Conservation (phyloP, 2,113 vertebrate species). For the Crotophaga sulcirostris region DNA sequence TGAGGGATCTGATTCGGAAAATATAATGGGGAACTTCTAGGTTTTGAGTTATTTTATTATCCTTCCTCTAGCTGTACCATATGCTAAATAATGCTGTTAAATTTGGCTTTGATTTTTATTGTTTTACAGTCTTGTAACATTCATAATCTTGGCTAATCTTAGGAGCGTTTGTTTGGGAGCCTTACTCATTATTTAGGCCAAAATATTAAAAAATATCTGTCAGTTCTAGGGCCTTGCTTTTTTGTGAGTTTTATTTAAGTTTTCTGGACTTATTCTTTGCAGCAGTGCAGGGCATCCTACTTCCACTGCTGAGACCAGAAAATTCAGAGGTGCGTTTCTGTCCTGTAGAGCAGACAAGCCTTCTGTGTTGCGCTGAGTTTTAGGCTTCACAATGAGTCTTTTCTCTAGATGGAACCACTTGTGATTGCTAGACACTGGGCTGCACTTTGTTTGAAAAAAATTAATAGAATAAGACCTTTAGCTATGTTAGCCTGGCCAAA, state of each 20-base stretch:
- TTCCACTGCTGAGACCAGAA: neutral
- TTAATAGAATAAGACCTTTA: neutral
- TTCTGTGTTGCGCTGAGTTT: accelerated
- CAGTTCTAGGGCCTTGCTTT: neutral
- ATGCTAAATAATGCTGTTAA: conserved; percentile 52
- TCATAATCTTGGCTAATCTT: conserved; percentile 39
- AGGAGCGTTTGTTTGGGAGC: neutral
- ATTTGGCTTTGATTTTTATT: conserved; percentile 53
- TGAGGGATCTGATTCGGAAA: neutral
- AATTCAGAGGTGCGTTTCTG: neutral
- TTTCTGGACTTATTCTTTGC: neutral
- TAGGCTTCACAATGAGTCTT: accelerated
- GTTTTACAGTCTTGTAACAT: neutral
- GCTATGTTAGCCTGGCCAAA: neutral
- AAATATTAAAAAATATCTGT: conserved; percentile 10
- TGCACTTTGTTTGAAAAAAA: neutral
- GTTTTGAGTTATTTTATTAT: conserved; percentile 17
- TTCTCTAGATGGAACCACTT: neutral
- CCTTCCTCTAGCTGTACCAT: conserved; percentile 7
- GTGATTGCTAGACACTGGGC: neutral
- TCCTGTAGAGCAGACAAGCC: neutral
- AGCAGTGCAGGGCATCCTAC: neutral
- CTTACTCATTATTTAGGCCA: conserved; percentile 38
- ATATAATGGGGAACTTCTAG: neutral
- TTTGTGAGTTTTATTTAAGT: neutral